Percentiles rank a stretch among this genome's conserved stretches.
Evolutionary conservation across 2,797 vertebrate genomes (phyloP).

Genomic region (Chrysolophus pictus): DNA sequence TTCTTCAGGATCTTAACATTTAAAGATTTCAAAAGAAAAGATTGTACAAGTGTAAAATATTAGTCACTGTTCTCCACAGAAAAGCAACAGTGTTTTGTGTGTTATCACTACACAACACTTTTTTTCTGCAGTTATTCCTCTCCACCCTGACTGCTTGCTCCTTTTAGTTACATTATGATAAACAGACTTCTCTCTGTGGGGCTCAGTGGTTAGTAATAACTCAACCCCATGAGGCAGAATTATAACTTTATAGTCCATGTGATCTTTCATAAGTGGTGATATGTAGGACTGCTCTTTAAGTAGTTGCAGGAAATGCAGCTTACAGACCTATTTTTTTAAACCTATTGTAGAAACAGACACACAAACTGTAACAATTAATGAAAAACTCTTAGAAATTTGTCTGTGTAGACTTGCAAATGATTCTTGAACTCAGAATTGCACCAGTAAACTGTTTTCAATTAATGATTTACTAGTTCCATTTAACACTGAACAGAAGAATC

Average conservation of each 20-base stretch:
- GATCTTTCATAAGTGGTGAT: constrained; percentile 52
- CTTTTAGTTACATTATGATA: constrained; percentile 36
- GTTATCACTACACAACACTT: constrained; percentile 3
- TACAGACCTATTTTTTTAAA: constrained; percentile 24
- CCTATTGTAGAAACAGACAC: constrained; percentile 9
- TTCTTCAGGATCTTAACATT: background rate
- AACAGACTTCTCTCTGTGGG: constrained; percentile 37
- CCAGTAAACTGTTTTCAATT: background rate
- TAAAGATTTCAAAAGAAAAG: background rate
- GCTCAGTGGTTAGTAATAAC: constrained; percentile 6
- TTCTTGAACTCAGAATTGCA: constrained; percentile 13
- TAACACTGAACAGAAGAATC: background rate
- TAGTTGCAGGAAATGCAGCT: constrained; percentile 31
- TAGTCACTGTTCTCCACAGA: background rate
- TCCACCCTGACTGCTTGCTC: background rate
- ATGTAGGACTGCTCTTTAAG: background rate
- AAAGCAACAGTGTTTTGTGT: background rate
- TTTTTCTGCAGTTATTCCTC: background rate
- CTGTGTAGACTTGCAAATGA: background rate
- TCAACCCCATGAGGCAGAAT: constrained; percentile 18
- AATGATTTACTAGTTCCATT: background rate
- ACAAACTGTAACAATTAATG: constrained; percentile 8
- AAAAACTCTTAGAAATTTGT: constrained; percentile 17
- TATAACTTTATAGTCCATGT: constrained; percentile 14
- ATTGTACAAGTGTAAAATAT: background rate